A percentile compares a stretch with the other conserved stretches of the same genome.
These are phyloP conservation scores for Plebejus argus DNA, from an alignment of 2,888 invertebrate species.

Conservation along the genomic window DNA sequence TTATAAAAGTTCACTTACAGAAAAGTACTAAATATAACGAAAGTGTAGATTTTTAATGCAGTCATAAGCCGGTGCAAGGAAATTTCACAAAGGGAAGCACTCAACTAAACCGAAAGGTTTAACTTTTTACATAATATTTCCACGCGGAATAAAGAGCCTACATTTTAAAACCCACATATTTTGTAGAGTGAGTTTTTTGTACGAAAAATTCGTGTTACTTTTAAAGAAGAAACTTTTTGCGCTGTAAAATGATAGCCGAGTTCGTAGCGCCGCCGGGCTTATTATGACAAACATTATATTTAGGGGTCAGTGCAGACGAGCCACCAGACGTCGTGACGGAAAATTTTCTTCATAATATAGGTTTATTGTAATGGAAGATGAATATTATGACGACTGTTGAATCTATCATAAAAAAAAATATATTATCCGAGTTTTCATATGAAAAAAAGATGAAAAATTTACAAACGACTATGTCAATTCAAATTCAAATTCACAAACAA, in stretches of 20 bases:
- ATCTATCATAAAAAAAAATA: no score
- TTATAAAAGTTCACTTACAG: not conserved
- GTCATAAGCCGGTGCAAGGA: not conserved
- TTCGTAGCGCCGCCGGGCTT: not conserved
- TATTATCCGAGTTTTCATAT: no score
- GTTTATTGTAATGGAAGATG: no score
- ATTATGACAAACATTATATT: not conserved
- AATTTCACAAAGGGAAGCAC: not conserved
- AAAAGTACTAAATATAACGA: not conserved
- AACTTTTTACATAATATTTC: not conserved
- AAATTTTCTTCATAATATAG: not conserved
- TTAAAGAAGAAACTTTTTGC: not conserved
- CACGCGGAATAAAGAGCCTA: not conserved
- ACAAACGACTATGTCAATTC: no score
- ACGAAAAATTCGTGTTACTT: not conserved
- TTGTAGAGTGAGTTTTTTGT: not conserved
- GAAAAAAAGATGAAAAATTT: no score
- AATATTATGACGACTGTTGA: no score
- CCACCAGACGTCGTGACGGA: not conserved
- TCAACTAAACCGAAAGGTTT: not conserved
- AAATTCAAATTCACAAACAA: no score
- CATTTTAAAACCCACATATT: not conserved
- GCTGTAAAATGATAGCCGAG: not conserved
- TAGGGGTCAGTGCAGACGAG: not conserved
- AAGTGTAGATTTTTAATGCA: not conserved